phyloP scores from a whole-genome alignment of 2,797 vertebrate species.

The Champsocephalus esox region DNA sequence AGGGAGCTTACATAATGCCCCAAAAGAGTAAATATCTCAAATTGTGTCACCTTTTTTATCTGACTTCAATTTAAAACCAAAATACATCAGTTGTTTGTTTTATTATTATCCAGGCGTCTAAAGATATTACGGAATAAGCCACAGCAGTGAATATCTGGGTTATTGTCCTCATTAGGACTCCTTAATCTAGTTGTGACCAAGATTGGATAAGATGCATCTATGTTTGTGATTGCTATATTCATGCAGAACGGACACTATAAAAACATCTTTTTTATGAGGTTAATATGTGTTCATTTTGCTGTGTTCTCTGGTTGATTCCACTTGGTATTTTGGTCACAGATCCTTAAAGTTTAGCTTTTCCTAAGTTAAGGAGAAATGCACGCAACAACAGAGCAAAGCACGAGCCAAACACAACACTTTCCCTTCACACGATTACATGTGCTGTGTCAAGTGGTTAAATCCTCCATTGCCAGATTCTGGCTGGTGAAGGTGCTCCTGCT shows the following conservation, averaged over 20 bases:
- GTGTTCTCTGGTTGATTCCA: not conserved
- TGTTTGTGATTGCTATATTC: constrained; percentile 7
- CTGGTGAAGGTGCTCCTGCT: constrained; percentile 18
- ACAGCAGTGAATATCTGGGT: constrained; percentile 19
- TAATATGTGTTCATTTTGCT: not conserved
- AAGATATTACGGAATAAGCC: constrained; percentile 3
- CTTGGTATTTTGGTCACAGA: not conserved
- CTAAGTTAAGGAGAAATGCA: constrained; percentile 1
- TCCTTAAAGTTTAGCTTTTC: not conserved
- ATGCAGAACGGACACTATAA: not conserved
- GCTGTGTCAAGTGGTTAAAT: constrained; percentile 1
- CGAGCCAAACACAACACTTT: not conserved
- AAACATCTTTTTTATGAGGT: not conserved
- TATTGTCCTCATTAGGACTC: constrained; percentile 40
- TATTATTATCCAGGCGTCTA: not conserved
- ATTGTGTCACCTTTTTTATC: not conserved
- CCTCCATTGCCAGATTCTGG: constrained; percentile 7
- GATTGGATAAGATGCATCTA: constrained; percentile 23
- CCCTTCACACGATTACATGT: not conserved
- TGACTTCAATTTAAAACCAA: not conserved
- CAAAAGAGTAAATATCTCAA: not conserved
- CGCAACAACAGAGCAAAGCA: not conserved
- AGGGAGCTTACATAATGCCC: not conserved
- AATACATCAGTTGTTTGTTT: not conserved
- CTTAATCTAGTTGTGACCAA: constrained; percentile 22